Conservation (phyloP, 1,140 invertebrate species). For the Drosophila guanche region DNA sequence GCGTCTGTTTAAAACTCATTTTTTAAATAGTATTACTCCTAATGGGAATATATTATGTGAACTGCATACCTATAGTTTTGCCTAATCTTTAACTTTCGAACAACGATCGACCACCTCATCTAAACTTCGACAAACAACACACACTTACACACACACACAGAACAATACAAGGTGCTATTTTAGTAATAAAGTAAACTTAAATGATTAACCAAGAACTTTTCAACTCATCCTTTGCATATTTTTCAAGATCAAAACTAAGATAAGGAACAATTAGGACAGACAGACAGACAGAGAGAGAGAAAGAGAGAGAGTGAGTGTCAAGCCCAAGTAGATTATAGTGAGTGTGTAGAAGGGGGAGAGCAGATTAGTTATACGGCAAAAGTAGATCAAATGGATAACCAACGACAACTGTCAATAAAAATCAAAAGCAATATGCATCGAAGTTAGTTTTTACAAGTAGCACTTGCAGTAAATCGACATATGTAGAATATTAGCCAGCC, state of each 20-base stretch:
- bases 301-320: constrained; percentile 14
- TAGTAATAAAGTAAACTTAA: constrained; percentile 53
- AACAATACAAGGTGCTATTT: constrained; percentile 79
- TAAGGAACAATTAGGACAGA: constrained; percentile 34
- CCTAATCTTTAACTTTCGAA: constrained; percentile 46
- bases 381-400: constrained; percentile 59
- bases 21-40: constrained; percentile 50
- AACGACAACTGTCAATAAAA: constrained; percentile 78
- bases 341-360: constrained; percentile 33
- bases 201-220: constrained; percentile 52
- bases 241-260: constrained; percentile 72
- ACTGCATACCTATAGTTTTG: constrained; percentile 8
- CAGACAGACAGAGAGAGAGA: constrained; percentile 14
- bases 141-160: constrained; percentile 42
- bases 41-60: constrained; percentile 34
- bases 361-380: constrained; percentile 45
- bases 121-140: constrained; percentile 41
- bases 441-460: constrained; percentile 62
- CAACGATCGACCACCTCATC: constrained; percentile 62
- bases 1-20: constrained; percentile 44
- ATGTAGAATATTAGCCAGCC: constrained; percentile 24
- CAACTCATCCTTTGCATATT: constrained; percentile 60
- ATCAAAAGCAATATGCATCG: constrained; percentile 80
- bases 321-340: constrained; percentile 18
- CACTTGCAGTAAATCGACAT: constrained; percentile 31